phyloP scores from a whole-genome alignment of 1,140 invertebrate genomes.

The Cardiocondyla obscurior region DNA sequence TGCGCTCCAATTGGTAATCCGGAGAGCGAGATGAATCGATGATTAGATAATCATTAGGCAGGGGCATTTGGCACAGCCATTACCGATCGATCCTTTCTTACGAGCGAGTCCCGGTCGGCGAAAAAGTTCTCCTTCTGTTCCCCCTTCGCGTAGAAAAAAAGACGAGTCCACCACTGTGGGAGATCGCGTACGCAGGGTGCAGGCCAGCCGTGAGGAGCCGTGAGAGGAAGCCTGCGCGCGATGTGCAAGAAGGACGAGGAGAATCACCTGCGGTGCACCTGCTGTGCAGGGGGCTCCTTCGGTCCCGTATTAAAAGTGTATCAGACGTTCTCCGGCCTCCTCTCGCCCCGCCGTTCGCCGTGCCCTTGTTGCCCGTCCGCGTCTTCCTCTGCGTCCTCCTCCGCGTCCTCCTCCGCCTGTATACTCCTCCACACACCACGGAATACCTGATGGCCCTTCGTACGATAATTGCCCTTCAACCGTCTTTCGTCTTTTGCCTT shows the following conservation, averaged over 20 bases:
- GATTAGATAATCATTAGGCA: conserved; percentile 37
- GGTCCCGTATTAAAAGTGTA: conserved; percentile 78
- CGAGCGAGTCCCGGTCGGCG: conserved; percentile 10
- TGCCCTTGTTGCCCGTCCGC: conserved; percentile 35
- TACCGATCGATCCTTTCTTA: conserved; percentile 37
- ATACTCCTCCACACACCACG: conserved; percentile 28
- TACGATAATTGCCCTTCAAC: conserved; percentile 59
- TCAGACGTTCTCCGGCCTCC: conserved; percentile 59
- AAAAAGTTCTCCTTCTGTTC: conserved; percentile 58
- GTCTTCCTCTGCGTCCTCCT: conserved; percentile 53
- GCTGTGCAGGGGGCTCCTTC: conserved; percentile 76
- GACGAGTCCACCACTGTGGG: conserved; percentile 67
- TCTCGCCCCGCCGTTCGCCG: conserved; percentile 9
- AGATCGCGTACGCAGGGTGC: conserved; percentile 71
- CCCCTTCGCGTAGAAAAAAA: conserved; percentile 49
- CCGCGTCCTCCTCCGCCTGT: conserved; percentile 52
- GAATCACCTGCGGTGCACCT: conserved; percentile 76
- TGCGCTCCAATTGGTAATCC: not conserved
- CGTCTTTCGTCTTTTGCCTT: conserved; percentile 41
- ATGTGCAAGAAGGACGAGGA: conserved; percentile 63
- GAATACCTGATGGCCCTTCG: conserved; percentile 49
- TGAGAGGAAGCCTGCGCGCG: conserved; percentile 63
- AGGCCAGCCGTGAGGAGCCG: conserved; percentile 49
- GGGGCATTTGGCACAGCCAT: conserved; percentile 43
- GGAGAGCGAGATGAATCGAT: not conserved